These are phyloP conservation scores for Ferrisia virgata DNA, from an alignment of 2,888 invertebrate species.

Conservation along the genomic window DNA sequence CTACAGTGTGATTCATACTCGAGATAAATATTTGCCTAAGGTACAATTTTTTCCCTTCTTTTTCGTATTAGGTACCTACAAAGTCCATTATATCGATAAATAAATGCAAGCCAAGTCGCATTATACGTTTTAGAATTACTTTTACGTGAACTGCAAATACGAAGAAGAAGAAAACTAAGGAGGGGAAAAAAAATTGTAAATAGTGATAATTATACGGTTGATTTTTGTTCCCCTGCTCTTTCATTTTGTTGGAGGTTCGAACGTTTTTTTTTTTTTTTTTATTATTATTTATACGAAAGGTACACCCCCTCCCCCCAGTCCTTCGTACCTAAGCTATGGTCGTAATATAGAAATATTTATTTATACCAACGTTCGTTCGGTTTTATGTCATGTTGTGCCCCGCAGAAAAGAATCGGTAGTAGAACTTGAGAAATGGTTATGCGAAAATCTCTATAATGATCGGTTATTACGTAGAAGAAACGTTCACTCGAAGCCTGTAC, in stretches of 20 bases:
- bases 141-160: not conserved
- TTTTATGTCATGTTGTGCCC: not conserved
- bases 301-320: too few species aligned
- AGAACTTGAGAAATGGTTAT: not conserved
- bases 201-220: not conserved
- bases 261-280: too few species aligned
- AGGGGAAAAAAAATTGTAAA: not conserved
- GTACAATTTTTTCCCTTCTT: not conserved
- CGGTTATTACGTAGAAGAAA: not conserved
- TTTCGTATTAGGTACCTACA: not conserved
- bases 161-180: not conserved
- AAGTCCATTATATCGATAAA: slow-evolving; percentile 10
- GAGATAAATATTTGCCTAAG: not conserved
- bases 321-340: not conserved
- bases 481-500: not conserved
- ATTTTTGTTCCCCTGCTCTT: not conserved
- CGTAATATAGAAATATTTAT: not conserved
- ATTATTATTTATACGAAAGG: too few species aligned
- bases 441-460: not conserved
- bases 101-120: not conserved
- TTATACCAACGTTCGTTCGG: not conserved
- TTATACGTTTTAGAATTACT: not conserved
- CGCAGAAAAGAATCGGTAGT: not conserved
- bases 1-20: not conserved
- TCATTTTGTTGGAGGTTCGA: not conserved